A percentile compares a stretch with the other conserved stretches of the same genome.
Conservation (phyloP, 2,797 vertebrate species). For the Furcifer pardalis region DNA sequence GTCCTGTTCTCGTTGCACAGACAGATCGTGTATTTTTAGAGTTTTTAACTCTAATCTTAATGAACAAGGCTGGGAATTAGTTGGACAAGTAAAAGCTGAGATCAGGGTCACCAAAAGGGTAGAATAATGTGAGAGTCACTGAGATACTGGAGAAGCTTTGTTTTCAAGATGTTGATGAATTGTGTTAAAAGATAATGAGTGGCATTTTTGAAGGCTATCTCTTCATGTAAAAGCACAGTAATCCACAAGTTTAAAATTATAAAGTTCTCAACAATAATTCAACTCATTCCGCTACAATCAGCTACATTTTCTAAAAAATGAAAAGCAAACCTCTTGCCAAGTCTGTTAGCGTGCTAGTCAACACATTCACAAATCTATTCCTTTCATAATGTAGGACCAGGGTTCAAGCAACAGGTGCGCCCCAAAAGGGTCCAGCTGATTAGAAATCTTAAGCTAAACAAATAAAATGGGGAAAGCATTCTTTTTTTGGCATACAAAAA, state of each 20-base stretch:
- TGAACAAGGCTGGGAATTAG: conserved; percentile 66
- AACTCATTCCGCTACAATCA: conserved; percentile 51
- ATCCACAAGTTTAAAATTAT: conserved; percentile 45
- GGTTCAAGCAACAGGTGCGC: conserved; percentile 35
- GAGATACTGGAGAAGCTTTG: conserved; percentile 36
- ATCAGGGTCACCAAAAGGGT: conserved; percentile 56
- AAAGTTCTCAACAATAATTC: conserved; percentile 48
- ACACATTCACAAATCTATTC: conserved; percentile 32
- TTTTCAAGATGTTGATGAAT: conserved; percentile 56
- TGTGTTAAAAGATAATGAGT: conserved; percentile 38
- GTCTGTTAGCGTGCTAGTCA: conserved; percentile 42
- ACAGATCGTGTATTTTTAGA: conserved; percentile 66
- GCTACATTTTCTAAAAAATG: conserved; percentile 47
- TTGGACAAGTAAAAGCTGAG: conserved; percentile 48
- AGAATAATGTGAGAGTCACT: conserved; percentile 54
- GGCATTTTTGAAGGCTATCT: conserved; percentile 36
- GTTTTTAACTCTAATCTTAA: conserved; percentile 67
- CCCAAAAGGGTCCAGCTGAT: neutral
- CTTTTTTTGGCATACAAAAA: neutral
- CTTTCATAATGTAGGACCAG: conserved; percentile 46
- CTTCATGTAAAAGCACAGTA: conserved; percentile 39
- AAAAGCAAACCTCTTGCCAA: conserved; percentile 9
- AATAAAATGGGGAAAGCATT: neutral
- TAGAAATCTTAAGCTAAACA: neutral
- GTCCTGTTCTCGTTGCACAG: conserved; percentile 47